A percentile compares a stretch with the other conserved stretches of the same genome.
Conservation (phyloP, 2,888 invertebrate species). For the Tridacna crocea region DNA sequence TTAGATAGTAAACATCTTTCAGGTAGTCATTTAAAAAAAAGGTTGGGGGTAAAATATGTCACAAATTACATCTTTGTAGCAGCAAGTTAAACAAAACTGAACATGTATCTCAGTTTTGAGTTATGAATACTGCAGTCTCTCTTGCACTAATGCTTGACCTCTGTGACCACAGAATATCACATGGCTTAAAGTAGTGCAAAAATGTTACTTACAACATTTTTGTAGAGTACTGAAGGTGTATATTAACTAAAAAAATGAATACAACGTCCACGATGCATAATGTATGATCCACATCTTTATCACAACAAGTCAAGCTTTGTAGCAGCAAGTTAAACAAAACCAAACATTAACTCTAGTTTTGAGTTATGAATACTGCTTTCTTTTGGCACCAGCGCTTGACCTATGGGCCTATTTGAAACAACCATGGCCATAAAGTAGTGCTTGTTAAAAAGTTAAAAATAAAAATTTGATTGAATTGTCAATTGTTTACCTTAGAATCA, state of each 20-base stretch:
- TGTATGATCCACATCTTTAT: too few relatives aligned
- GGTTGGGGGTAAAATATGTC: not conserved
- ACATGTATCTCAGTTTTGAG: constrained; percentile 1
- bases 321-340: constrained; percentile 17
- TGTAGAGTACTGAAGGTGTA: too few relatives aligned
- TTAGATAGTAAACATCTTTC: too few relatives aligned
- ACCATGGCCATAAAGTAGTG: not conserved
- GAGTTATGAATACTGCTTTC: constrained; percentile 18
- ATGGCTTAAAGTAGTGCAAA: constrained; percentile 14
- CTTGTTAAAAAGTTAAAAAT: not conserved
- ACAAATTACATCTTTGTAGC: not conserved
- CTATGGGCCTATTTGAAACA: not conserved
- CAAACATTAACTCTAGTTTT: not conserved
- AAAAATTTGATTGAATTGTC: not conserved
- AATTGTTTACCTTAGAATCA: constrained; percentile 89
- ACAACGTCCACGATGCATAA: too few relatives aligned
- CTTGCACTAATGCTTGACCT: constrained; percentile 14
- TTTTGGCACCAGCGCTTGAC: constrained; percentile 1
- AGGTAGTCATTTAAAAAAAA: too few relatives aligned
- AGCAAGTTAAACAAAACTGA: constrained; percentile 16
- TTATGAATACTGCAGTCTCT: constrained; percentile 13
- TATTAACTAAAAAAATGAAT: too few relatives aligned
- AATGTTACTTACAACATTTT: too few relatives aligned
- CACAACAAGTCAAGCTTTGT: not conserved
- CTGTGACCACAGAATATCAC: not conserved